Evolutionary conservation across 2,888 invertebrate genomes (phyloP), one percentile per base, ranked within the genome.

Genomic region (Mythimna pallens): DNA sequence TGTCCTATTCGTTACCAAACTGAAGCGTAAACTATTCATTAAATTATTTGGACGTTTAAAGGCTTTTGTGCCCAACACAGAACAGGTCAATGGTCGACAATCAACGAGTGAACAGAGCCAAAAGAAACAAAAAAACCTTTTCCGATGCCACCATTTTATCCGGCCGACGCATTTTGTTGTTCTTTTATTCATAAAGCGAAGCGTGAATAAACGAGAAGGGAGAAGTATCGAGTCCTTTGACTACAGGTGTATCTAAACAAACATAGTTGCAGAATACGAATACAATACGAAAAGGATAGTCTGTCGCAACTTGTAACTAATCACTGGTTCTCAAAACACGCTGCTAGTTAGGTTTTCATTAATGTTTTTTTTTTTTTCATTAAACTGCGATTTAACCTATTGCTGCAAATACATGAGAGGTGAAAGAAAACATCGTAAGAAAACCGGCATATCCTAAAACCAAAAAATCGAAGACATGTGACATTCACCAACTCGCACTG

Each of bases 171-270:
- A 22, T 73, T 73, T 73, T 30, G 58, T 65, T 68, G 57, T 77
- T 68, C 30, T 50, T 77, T 77, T 77, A 67, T 77, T 50, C 73
- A 73, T 67, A 77, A 50, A 50, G 40, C 57, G 40, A 57, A 50
- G 14, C 50, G 40, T 22, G 69, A 67, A 77, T 58, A 22, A 58
- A 50, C 40, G 73, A 77, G 50, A 40, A 40, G 10, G 17, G 22
- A 50, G 74, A 50, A 67, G 22, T 58, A 50, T 30, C 14, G 22
- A 40, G 20, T 43, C 22, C 36, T 25, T 4, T 76, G 57, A 17
- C 36, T 65, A 40, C 9, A 14, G 22, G 36, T 22, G 20, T 59
- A 30, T 22, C 9, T 20, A 54, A 40, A 64, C 40, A 36, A 50
- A 69, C 20, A 30, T 22, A 22, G 30, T 67, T 40, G 30, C 30